A percentile compares a stretch with the other conserved stretches of the same genome.
These are phyloP conservation scores for Cyaniris semiargus DNA, from an alignment of 2,888 invertebrate genomes.

Conservation along the genomic window DNA sequence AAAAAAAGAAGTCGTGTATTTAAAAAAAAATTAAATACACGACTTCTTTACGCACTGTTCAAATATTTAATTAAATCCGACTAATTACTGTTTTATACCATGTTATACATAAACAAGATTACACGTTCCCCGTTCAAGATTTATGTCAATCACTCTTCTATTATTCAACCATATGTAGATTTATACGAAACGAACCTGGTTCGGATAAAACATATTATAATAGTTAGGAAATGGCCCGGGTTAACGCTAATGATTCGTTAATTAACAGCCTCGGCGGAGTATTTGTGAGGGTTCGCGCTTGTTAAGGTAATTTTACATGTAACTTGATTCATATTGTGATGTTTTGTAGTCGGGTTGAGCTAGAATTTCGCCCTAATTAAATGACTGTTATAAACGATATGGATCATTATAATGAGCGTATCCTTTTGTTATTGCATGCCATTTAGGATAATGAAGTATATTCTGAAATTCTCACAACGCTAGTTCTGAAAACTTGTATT, in stretches of 20 bases:
- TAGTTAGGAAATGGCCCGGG: constrained; percentile 38
- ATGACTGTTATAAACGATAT: constrained; percentile 17
- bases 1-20: no score
- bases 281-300: constrained; percentile 30
- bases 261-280: constrained; percentile 34
- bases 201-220: constrained; percentile 38
- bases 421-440: background rate
- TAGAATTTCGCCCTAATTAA: constrained; percentile 25
- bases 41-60: background rate
- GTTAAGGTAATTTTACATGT: constrained; percentile 32
- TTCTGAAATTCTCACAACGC: background rate
- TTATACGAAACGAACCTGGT: constrained; percentile 28
- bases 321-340: constrained; percentile 26
- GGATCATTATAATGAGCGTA: constrained; percentile 16
- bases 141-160: background rate
- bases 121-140: background rate
- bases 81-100: background rate
- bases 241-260: constrained; percentile 40
- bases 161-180: constrained; percentile 18
- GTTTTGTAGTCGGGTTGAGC: constrained; percentile 12
- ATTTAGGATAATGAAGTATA: background rate
- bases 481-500: background rate
- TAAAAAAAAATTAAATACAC: no score
- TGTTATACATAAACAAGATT: background rate
- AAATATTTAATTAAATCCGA: background rate